Evolutionary conservation across 2,888 invertebrate species (phyloP).

Genomic region (Syrista parreyssii): DNA sequence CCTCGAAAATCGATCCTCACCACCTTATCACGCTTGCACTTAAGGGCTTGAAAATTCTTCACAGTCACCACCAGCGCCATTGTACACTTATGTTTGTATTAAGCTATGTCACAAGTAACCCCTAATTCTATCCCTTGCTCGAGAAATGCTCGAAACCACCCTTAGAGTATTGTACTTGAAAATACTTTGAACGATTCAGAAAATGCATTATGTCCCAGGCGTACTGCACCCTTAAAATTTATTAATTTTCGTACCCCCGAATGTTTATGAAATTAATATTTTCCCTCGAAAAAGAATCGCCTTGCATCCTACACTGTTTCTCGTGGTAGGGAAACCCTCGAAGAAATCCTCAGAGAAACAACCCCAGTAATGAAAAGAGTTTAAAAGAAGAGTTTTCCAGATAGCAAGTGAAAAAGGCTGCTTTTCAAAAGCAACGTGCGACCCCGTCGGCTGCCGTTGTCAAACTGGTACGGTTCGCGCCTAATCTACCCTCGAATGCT

Average conservation of each 20-base stretch:
- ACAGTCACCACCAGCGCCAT: slow-evolving; percentile 79
- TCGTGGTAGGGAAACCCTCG: no score
- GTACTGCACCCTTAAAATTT: not conserved
- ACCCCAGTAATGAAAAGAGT: not conserved
- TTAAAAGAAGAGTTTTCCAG: not conserved
- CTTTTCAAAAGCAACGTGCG: not conserved
- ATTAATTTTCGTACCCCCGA: not conserved
- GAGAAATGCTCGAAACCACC: not conserved
- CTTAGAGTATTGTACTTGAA: not conserved
- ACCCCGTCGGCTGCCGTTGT: slow-evolving; percentile 27
- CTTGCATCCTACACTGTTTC: no score
- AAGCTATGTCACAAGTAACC: not conserved
- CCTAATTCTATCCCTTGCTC: not conserved
- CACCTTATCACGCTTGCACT: slow-evolving; percentile 76
- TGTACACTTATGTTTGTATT: slow-evolving; percentile 25
- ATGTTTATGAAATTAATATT: not conserved
- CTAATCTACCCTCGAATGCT: slow-evolving; percentile 37
- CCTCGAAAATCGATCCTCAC: slow-evolving; percentile 82
- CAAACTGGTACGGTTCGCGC: slow-evolving; percentile 49
- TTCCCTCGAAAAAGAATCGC: not conserved
- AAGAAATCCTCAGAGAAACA: not conserved
- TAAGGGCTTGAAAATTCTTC: slow-evolving; percentile 76
- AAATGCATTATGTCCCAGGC: no score
- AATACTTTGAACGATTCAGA: no score
- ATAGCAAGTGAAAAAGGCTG: not conserved